These are phyloP conservation scores for Serilophus lunatus DNA, from an alignment of 2,113 vertebrate genomes.

Conservation along the genomic window DNA sequence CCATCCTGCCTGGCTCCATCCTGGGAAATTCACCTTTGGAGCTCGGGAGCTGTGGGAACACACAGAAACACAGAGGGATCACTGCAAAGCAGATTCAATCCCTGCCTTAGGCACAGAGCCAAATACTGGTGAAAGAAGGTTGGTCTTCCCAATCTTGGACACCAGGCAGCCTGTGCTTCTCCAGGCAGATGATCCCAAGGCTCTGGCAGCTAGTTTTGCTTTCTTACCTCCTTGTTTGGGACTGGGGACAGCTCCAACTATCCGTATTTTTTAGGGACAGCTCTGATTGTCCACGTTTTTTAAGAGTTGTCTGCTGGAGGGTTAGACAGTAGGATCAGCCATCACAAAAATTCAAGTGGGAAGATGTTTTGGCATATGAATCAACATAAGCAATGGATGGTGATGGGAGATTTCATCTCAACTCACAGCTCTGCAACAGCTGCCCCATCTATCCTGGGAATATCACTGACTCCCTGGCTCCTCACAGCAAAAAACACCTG, in stretches of 20 bases:
- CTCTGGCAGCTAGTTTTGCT: neutral
- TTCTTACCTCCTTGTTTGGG: neutral
- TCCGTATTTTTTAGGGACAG: neutral
- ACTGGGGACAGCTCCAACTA: neutral
- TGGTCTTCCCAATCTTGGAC: neutral
- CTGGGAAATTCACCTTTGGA: accelerated
- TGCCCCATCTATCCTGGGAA: neutral
- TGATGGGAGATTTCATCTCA: neutral
- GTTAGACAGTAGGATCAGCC: neutral
- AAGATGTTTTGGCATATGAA: neutral
- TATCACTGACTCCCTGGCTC: neutral
- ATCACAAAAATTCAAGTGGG: accelerated
- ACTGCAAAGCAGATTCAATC: neutral
- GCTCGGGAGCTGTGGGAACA: accelerated
- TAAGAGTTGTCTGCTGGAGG: neutral
- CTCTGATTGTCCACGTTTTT: neutral
- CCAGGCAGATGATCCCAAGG: neutral
- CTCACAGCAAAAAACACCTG: too few species aligned
- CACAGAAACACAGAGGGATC: neutral
- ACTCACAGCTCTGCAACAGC: neutral
- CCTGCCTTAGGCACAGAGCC: neutral
- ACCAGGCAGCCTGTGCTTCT: neutral
- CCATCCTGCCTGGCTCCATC: neutral
- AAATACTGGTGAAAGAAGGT: accelerated
- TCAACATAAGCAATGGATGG: neutral